Percentiles rank a stretch among this genome's conserved stretches.
These are phyloP conservation scores for Ametastegia equiseti DNA, from an alignment of 2,888 invertebrate genomes.

Conservation along the genomic window DNA sequence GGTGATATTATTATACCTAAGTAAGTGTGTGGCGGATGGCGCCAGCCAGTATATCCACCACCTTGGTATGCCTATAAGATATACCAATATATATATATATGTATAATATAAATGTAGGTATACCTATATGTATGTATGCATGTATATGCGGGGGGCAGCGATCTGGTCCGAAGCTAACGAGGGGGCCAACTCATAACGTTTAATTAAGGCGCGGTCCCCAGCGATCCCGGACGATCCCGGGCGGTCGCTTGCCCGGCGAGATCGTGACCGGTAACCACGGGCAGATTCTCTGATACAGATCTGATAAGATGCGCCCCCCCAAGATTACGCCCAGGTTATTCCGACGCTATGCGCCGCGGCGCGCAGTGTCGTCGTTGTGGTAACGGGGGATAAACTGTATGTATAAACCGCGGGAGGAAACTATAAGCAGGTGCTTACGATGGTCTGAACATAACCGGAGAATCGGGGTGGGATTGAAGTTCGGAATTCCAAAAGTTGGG, in stretches of 20 bases:
- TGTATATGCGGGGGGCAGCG: not conserved
- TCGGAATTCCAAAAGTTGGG: not conserved
- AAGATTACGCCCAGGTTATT: constrained; percentile 67
- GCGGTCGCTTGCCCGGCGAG: constrained; percentile 61
- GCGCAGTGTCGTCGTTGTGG: not conserved
- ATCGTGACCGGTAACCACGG: constrained; percentile 75
- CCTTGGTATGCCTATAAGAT: not conserved
- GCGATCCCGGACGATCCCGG: constrained; percentile 53
- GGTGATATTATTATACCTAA: not conserved
- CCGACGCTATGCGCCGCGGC: constrained; percentile 46
- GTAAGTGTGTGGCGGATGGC: not conserved
- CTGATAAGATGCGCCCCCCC: constrained; percentile 74
- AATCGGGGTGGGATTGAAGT: not conserved
- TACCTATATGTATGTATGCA: not conserved
- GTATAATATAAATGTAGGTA: no score
- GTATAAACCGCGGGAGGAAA: no score
- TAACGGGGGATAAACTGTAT: not conserved
- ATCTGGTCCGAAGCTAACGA: constrained; percentile 66
- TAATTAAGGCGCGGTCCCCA: constrained; percentile 71
- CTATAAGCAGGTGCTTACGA: not conserved
- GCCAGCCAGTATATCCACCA: not conserved
- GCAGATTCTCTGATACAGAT: constrained; percentile 74
- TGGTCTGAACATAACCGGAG: not conserved
- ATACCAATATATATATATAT: not conserved
- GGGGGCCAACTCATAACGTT: constrained; percentile 74